Conservation (phyloP, 2,797 vertebrate genomes). For the Linurgus olivaceus region DNA sequence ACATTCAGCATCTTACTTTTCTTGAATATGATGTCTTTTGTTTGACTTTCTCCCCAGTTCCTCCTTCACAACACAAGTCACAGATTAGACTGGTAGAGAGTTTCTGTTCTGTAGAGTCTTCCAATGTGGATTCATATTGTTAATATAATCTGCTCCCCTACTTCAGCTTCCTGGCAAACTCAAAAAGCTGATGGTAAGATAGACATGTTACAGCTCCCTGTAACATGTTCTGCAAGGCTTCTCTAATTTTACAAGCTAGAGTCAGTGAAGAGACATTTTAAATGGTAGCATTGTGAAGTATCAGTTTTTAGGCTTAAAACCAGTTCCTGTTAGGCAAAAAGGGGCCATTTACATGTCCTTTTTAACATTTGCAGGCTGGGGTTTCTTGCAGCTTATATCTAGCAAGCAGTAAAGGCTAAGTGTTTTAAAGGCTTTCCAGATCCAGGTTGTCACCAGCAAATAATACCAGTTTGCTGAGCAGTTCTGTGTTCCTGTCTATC, state of each 20-base stretch:
- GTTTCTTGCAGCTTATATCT: neutral
- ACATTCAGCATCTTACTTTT: neutral
- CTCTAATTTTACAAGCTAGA: neutral
- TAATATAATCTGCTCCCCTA: constrained; percentile 12
- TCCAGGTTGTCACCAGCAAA: neutral
- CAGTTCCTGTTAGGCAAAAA: neutral
- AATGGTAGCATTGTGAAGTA: neutral
- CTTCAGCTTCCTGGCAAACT: constrained; percentile 35
- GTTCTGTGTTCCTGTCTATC: neutral
- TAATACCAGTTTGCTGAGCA: neutral
- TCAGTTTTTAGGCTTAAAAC: neutral
- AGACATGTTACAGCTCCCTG: neutral
- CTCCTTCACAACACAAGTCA: neutral
- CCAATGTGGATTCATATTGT: neutral
- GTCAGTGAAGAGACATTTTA: neutral
- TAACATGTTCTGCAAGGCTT: neutral
- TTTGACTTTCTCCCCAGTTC: neutral
- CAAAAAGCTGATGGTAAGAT: neutral
- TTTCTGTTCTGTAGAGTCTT: neutral
- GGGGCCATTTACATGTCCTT: neutral
- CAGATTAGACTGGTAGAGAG: neutral
- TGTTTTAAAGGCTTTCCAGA: neutral
- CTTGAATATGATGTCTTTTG: neutral
- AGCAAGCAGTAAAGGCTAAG: neutral
- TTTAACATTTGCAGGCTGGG: neutral